Conservation (phyloP, 2,113 vertebrate species). For the Trematocara marginatum region DNA sequence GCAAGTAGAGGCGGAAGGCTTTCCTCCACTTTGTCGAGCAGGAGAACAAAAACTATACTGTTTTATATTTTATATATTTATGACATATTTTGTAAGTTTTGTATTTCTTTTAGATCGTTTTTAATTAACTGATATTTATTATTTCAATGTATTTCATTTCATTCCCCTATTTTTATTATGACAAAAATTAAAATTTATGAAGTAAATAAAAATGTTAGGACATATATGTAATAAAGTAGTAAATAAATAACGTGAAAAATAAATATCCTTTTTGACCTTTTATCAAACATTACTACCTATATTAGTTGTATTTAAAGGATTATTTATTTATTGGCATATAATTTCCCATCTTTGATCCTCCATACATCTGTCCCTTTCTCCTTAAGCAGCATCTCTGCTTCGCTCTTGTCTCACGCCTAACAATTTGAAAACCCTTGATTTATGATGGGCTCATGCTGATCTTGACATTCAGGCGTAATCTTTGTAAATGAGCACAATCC, state of each 20-base stretch:
- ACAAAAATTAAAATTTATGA: background rate
- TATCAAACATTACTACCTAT: background rate
- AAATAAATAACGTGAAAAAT: background rate
- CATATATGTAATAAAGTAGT: background rate
- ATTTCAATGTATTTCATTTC: background rate
- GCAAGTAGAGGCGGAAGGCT: slow-evolving; percentile 2
- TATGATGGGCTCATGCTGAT: background rate
- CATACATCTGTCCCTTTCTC: accelerated
- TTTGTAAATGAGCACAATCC: background rate
- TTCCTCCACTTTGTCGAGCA: slow-evolving; percentile 28
- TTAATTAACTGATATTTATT: background rate
- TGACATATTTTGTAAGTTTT: background rate
- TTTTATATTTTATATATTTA: background rate
- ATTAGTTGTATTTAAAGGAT: background rate
- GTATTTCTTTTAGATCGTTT: accelerated
- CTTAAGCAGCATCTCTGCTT: background rate
- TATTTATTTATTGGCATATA: background rate
- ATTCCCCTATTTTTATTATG: background rate
- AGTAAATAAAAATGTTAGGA: background rate
- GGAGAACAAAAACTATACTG: background rate
- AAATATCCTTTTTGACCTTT: background rate
- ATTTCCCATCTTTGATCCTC: background rate
- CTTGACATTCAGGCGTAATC: background rate
- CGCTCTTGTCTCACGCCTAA: background rate
- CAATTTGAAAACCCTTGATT: background rate